phyloP scores from a whole-genome alignment of 2,113 vertebrate species.

The Vombatus ursinus region DNA sequence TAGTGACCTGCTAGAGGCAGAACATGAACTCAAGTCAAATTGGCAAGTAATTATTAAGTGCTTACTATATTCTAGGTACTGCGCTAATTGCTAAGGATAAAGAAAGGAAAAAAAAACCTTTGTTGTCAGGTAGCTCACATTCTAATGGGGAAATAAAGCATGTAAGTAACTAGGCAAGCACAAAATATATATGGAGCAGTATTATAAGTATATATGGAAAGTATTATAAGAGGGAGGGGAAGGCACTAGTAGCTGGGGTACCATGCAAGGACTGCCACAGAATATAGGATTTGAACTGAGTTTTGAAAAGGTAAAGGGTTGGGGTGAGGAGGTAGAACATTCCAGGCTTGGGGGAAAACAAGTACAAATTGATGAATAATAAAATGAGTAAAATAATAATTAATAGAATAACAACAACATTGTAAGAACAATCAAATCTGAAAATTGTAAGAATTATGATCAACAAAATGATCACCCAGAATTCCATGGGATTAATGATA shows the following conservation, averaged over 20 bases:
- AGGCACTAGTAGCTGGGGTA: background rate
- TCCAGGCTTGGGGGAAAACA: too few species aligned
- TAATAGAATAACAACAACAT: background rate
- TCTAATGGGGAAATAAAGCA: background rate
- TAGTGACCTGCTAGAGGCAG: background rate
- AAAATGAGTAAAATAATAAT: background rate
- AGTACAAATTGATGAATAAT: background rate
- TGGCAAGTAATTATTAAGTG: background rate
- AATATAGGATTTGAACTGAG: background rate
- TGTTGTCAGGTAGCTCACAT: background rate
- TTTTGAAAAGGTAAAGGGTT: background rate
- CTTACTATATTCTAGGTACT: background rate
- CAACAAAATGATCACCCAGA: background rate
- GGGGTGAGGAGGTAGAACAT: background rate
- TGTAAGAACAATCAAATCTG: background rate
- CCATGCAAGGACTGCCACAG: background rate
- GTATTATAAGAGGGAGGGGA: background rate
- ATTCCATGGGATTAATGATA: background rate
- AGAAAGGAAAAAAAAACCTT: background rate
- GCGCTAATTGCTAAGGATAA: background rate
- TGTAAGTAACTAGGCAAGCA: background rate
- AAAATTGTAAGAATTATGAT: background rate
- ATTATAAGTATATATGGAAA: too few species aligned
- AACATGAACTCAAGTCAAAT: background rate
- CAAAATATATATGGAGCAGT: background rate